Conservation (phyloP, 2,113 vertebrate genomes). For the Thunnus thynnus region DNA sequence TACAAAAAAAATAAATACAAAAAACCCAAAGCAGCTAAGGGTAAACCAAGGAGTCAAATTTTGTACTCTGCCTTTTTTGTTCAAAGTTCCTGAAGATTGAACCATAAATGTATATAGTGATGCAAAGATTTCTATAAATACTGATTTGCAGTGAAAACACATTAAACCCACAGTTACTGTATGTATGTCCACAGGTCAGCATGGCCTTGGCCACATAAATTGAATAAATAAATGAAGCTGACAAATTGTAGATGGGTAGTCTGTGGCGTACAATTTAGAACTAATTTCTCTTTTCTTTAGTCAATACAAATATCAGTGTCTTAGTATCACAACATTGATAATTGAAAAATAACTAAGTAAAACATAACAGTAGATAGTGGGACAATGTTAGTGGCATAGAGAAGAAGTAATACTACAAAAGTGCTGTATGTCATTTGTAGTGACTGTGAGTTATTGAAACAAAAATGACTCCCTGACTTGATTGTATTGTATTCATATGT, state of each 20-base stretch:
- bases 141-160: slow-evolving; percentile 18
- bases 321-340: neutral
- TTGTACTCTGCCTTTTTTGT: neutral
- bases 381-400: too few species aligned
- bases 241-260: too few species aligned
- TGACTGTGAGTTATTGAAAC: too few species aligned
- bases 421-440: too few species aligned
- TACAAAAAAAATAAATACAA: slow-evolving; percentile 25
- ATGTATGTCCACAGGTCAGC: too few species aligned
- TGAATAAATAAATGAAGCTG: too few species aligned
- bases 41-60: neutral
- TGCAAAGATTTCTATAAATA: neutral
- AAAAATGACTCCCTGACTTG: too few species aligned
- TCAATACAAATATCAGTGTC: neutral
- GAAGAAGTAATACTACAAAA: too few species aligned
- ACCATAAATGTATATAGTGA: neutral
- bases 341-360: neutral
- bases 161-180: neutral
- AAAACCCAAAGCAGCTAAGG: neutral
- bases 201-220: too few species aligned
- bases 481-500: neutral
- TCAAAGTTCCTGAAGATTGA: neutral
- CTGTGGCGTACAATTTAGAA: too few species aligned
- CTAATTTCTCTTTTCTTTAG: too few species aligned
- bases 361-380: too few species aligned